Evolutionary conservation across 2,888 invertebrate species (phyloP).

Genomic region (Cremastinae sp.): DNA sequence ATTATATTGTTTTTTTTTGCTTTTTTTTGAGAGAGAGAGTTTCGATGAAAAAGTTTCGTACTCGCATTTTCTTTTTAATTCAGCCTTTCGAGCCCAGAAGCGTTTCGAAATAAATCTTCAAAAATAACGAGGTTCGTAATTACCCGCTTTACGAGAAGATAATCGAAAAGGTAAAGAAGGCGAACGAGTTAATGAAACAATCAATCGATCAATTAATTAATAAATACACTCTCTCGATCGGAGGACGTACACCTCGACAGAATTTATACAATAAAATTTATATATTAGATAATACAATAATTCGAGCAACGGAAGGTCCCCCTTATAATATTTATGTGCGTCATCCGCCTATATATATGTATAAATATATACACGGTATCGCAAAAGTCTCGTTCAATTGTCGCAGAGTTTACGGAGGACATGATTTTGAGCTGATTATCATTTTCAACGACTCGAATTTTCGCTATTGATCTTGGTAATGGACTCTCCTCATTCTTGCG

Average conservation of each 20-base stretch:
- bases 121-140: constrained; percentile 19
- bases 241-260: constrained; percentile 71
- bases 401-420: no score
- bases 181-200: constrained; percentile 11
- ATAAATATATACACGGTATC: constrained; percentile 23
- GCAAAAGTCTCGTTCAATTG: not conserved
- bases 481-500: no score
- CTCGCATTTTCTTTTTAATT: constrained; percentile 10
- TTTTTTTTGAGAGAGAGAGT: constrained; percentile 7
- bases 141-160: constrained; percentile 31
- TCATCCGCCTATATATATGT: constrained; percentile 60
- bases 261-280: constrained; percentile 78
- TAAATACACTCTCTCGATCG: constrained; percentile 68
- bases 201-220: constrained; percentile 15
- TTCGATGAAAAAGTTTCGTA: constrained; percentile 30
- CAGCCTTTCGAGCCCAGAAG: constrained; percentile 13
- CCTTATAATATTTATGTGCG: constrained; percentile 65
- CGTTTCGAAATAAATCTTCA: constrained; percentile 24
- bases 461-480: no score
- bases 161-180: constrained; percentile 48
- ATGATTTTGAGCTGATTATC: no score
- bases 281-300: constrained; percentile 75
- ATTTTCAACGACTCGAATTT: no score
- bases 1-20: no score
- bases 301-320: constrained; percentile 75